Conservation (phyloP, 2,888 invertebrate species). For the Eupithecia tripunctaria region DNA sequence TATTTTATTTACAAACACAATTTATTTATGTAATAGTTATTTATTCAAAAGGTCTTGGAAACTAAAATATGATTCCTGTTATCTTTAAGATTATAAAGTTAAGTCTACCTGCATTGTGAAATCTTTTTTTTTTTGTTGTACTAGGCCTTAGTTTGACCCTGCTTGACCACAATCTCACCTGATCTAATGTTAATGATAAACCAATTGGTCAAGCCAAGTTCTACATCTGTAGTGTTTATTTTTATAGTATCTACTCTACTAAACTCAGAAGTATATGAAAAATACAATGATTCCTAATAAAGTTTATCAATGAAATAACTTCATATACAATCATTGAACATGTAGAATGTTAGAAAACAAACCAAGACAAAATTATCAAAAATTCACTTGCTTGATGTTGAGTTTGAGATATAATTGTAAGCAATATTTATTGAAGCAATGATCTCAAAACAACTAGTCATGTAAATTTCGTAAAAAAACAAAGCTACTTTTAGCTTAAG, state of each 20-base stretch:
- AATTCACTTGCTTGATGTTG: too few species aligned
- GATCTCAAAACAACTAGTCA: too few species aligned
- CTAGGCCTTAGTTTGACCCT: too few species aligned
- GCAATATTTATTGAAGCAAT: too few species aligned
- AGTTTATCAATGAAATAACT: neutral
- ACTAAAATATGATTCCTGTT: conserved; percentile 27
- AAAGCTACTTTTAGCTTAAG: too few species aligned
- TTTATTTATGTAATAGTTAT: neutral
- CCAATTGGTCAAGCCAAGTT: neutral
- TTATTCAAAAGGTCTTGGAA: conserved; percentile 28
- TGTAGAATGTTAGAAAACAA: too few species aligned
- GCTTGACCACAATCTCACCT: too few species aligned
- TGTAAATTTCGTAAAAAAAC: too few species aligned
- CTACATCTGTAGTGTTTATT: neutral
- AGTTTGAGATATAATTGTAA: too few species aligned
- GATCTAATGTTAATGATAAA: neutral
- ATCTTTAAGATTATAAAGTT: neutral
- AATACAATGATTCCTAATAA: neutral
- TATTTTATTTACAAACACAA: conserved; percentile 27
- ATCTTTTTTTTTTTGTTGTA: too few species aligned
- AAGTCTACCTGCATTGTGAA: neutral
- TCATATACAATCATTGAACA: too few species aligned
- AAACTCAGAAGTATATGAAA: neutral
- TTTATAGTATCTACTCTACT: neutral
- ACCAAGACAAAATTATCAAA: too few species aligned